A percentile compares a stretch with the other conserved stretches of the same genome.
phyloP scores from a whole-genome alignment of 1,140 invertebrate species.

The Propsilocerus akamusi region DNA sequence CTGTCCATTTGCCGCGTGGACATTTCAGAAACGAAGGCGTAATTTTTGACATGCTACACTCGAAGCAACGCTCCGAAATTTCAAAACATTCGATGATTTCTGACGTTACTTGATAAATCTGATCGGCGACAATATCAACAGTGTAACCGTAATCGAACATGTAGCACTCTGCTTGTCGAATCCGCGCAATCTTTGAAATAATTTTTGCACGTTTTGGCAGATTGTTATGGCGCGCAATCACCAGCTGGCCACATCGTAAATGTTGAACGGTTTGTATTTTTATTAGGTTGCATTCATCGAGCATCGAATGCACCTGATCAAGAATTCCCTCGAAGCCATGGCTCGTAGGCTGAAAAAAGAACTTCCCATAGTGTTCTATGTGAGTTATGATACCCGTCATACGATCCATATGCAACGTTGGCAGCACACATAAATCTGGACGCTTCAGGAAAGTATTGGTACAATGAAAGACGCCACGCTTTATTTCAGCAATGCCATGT shows the following conservation, averaged over 20 bases:
- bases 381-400: not conserved
- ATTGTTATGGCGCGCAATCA: not conserved
- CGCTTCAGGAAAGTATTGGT: not conserved
- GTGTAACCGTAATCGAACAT: not conserved
- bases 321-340: too few relatives aligned
- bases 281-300: not conserved
- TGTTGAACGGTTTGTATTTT: not conserved
- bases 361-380: slow-evolving; percentile 7
- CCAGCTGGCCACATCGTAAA: not conserved
- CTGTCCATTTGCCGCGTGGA: slow-evolving; percentile 36
- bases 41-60: slow-evolving; percentile 46
- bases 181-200: not conserved
- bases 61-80: slow-evolving; percentile 40
- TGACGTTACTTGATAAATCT: not conserved
- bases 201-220: not conserved
- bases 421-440: not conserved
- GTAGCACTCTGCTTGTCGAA: not conserved
- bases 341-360: not conserved
- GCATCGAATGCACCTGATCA: too few relatives aligned
- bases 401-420: not conserved
- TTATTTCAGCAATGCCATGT: not conserved
- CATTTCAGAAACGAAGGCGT: slow-evolving; percentile 38
- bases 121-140: not conserved
- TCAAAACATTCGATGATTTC: not conserved
- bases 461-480: not conserved